Evolutionary conservation across 1,140 invertebrate species (phyloP).

Genomic region (Ips typographus): DNA sequence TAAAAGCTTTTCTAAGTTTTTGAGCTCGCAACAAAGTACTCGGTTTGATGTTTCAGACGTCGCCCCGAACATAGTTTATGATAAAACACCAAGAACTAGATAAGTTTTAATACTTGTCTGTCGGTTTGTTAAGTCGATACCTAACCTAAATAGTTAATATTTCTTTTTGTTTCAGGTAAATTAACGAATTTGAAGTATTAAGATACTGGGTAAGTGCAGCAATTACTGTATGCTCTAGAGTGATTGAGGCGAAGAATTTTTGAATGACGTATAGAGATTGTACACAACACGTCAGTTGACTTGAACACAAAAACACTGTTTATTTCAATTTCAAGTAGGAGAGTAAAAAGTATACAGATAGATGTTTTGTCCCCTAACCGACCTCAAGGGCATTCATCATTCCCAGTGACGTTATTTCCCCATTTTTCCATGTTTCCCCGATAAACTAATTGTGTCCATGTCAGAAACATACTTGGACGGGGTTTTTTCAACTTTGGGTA

Average conservation of each 20-base stretch:
- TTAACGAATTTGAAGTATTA: too few species aligned
- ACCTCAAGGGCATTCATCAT: conserved; percentile 34
- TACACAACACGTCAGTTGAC: too few species aligned
- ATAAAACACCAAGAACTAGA: neutral
- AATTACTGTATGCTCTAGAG: too few species aligned
- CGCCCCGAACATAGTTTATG: neutral
- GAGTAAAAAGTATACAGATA: conserved; percentile 14
- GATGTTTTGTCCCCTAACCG: conserved; percentile 21
- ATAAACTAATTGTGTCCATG: conserved; percentile 36
- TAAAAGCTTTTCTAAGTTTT: conserved; percentile 22
- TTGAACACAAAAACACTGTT: too few species aligned
- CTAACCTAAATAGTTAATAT: too few species aligned
- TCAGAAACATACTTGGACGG: conserved; percentile 23
- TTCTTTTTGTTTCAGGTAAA: too few species aligned
- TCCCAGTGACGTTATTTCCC: conserved; percentile 31
- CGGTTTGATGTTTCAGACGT: conserved; percentile 2
- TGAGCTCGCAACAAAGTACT: neutral
- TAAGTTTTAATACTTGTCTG: neutral
- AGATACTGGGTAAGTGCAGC: too few species aligned
- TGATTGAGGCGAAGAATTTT: too few species aligned
- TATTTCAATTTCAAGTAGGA: too few species aligned
- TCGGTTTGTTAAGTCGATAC: neutral
- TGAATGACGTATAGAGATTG: too few species aligned
- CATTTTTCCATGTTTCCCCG: conserved; percentile 33
- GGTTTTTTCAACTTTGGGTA: conserved; percentile 18